These are phyloP conservation scores for Camponotus floridanus DNA, from an alignment of 1,140 invertebrate genomes.

Conservation along the genomic window DNA sequence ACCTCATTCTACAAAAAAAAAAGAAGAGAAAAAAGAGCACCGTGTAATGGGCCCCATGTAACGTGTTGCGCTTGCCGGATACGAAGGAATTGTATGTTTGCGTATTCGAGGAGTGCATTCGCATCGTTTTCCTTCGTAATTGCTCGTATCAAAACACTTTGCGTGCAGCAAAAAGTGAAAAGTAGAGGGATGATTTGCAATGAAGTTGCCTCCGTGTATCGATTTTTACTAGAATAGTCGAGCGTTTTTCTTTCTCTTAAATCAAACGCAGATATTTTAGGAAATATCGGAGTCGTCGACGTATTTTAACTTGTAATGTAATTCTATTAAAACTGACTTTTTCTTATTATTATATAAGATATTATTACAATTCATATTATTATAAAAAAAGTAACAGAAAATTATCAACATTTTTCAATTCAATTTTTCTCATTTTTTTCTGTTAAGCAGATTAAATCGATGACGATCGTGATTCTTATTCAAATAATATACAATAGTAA, in stretches of 20 bases:
- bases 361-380: too few relatives aligned
- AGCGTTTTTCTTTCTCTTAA: background rate
- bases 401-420: background rate
- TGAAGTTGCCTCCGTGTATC: background rate
- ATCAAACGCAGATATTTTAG: background rate
- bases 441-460: background rate
- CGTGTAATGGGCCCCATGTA: slow-evolving; percentile 50
- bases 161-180: background rate
- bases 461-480: background rate
- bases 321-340: background rate
- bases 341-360: background rate
- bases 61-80: slow-evolving; percentile 61
- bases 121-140: slow-evolving; percentile 53
- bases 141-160: slow-evolving; percentile 18
- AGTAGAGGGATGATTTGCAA: background rate
- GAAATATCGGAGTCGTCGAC: background rate
- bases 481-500: background rate
- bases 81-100: slow-evolving; percentile 39
- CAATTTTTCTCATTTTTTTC: background rate
- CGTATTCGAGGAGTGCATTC: slow-evolving; percentile 23
- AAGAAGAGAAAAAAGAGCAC: too few relatives aligned
- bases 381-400: background rate
- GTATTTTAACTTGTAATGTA: background rate
- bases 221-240: background rate
- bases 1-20: slow-evolving; percentile 62